Conservation (phyloP, 2,113 vertebrate species). For the Egretta garzetta region DNA sequence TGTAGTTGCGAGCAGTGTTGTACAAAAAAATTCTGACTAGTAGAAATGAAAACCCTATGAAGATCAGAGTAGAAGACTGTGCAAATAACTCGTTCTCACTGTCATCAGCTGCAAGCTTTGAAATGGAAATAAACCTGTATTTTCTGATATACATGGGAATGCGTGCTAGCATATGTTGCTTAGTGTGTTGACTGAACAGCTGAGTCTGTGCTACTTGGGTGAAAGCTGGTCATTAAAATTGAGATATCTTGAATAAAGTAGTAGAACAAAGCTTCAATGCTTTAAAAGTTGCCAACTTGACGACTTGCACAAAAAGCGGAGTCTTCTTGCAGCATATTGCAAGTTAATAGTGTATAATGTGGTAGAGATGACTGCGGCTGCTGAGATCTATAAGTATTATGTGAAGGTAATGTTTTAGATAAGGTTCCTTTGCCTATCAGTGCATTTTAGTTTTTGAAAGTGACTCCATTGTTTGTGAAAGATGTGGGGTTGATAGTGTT, state of each 20-base stretch:
- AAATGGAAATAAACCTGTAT: not conserved
- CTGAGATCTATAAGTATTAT: constrained; percentile 87
- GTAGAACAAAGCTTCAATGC: not conserved
- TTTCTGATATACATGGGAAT: not conserved
- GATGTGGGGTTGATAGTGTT: not conserved
- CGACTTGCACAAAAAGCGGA: constrained; percentile 80
- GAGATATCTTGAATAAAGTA: not conserved
- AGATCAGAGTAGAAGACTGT: not conserved
- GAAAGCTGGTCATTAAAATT: constrained; percentile 9
- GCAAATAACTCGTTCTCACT: not conserved
- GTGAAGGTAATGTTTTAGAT: constrained; percentile 81
- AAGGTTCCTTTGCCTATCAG: not conserved
- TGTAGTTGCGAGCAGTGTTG: not conserved
- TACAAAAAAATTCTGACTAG: not conserved
- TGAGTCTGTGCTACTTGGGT: not conserved
- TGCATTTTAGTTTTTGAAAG: not conserved
- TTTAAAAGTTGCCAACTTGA: constrained; percentile 71
- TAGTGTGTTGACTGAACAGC: not conserved
- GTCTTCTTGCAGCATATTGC: constrained; percentile 86
- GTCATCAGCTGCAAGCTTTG: not conserved
- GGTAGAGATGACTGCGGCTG: constrained; percentile 85
- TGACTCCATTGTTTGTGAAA: not conserved
- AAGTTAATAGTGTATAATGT: constrained; percentile 86
- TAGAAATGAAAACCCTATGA: not conserved
- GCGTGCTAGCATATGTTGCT: not conserved